Percentiles rank a stretch among this genome's conserved stretches.
These are phyloP conservation scores for Drosophila acutilabella DNA, from an alignment of 2,888 invertebrate species.

Conservation along the genomic window DNA sequence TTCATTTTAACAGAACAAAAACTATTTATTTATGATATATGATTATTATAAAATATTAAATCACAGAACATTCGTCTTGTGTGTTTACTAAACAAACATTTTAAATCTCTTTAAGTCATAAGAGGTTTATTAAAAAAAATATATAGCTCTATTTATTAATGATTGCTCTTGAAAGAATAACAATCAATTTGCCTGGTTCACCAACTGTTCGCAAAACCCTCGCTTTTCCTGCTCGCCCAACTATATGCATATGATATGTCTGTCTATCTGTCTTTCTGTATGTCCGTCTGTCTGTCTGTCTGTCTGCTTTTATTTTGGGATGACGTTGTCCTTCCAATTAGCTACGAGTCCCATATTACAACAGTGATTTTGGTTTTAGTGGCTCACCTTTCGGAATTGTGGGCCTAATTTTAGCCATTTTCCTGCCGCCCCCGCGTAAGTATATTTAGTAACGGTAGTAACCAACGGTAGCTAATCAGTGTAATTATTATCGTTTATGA, in stretches of 20 bases:
- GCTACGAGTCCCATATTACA: constrained; percentile 19
- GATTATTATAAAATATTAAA: too few species aligned
- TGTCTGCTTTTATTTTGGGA: constrained; percentile 14
- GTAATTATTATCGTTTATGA: constrained; percentile 71
- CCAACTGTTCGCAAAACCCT: constrained; percentile 13
- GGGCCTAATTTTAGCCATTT: constrained; percentile 41
- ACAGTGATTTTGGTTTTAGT: constrained; percentile 35
- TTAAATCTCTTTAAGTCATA: too few species aligned
- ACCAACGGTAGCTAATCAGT: constrained; percentile 54
- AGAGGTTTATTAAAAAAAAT: too few species aligned
- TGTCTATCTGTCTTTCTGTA: not conserved
- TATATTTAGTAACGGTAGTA: constrained; percentile 8
- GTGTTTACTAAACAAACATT: too few species aligned
- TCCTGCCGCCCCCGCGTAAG: not conserved
- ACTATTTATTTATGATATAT: too few species aligned
- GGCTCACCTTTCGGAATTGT: constrained; percentile 26
- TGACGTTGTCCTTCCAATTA: constrained; percentile 42
- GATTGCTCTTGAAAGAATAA: too few species aligned
- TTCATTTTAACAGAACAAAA: not conserved
- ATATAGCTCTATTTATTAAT: too few species aligned
- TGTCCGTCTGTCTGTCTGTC: not conserved
- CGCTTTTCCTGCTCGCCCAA: constrained; percentile 3
- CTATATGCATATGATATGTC: constrained; percentile 13
- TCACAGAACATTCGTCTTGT: too few species aligned
- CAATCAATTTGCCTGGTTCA: too few species aligned